phyloP scores from a whole-genome alignment of 1,140 invertebrate genomes.

The Paralvinella palmiformis region DNA sequence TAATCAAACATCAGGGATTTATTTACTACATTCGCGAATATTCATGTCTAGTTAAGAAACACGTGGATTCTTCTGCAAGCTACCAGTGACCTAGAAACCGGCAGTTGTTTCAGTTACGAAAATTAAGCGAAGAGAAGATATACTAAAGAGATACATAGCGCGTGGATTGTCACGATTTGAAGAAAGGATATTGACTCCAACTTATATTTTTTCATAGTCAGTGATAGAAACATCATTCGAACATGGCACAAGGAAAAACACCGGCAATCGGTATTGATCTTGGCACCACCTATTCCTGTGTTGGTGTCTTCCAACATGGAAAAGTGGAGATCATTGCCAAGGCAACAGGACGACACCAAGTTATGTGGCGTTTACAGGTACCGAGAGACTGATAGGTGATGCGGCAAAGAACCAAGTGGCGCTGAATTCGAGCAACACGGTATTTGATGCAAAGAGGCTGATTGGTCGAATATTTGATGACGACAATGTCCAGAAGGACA shows the following conservation, averaged over 20 bases:
- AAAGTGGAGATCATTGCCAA: conserved; percentile 86
- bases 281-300: conserved; percentile 56
- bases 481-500: conserved; percentile 60
- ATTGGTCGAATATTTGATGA: conserved; percentile 74
- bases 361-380: conserved; percentile 85
- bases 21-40: no score
- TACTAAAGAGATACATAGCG: no score
- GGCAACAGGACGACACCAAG: conserved; percentile 86
- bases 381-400: conserved; percentile 82
- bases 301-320: conserved; percentile 60
- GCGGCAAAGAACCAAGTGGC: conserved; percentile 58
- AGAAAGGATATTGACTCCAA: no score
- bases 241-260: conserved; percentile 27
- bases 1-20: no score
- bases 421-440: conserved; percentile 92
- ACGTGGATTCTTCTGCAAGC: no score
- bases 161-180: no score
- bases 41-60: no score
- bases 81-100: no score
- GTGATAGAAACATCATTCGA: no score
- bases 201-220: no score
- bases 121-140: no score
- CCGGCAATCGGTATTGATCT: conserved; percentile 54
- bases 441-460: conserved; percentile 77
- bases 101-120: no score